Evolutionary conservation across 2,797 vertebrate species (phyloP), one percentile per base, ranked within the genome.

Genomic region (Chaunax sp.): DNA sequence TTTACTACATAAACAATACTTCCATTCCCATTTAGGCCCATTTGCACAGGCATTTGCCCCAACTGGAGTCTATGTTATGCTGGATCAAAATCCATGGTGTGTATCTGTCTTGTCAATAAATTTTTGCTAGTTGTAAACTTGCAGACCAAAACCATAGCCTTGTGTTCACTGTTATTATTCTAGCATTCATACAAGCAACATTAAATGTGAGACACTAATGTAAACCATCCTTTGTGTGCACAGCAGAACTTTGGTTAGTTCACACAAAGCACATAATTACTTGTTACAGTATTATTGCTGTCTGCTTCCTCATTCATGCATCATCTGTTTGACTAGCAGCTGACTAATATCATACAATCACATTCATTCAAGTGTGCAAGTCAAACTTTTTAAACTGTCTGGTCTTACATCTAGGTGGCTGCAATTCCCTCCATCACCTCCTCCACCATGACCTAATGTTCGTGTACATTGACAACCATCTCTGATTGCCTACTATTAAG

Each of bases 401-500:
- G 33, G 44, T n/a, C 38, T 1, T 18, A 63, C 46, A 14, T 18
- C 25, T 20, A 40, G 51, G 18, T 18, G 22, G 20, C 26, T 28
- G 35, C 28, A 30, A 43, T 41, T 25, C 16, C 56, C n/a, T 50
- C 19, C 33, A 44, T 7, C 26, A 25, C 45, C 3, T 52, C 28
- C 10, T 33, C 64, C 40, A 38, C 25, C 7, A 15, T 33, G 19
- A 54, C 45, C 1, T 53, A 52, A 57, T 16, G 45, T 44, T 18
- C 12, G 26, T 28, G 13, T 44, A 52, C 19, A 3, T 64, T 18
- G 47, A 26, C 16, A 40, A 22, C 26, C 49, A 52, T 35, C 25
- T 41, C 9, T 44, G 62, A 33, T 20, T 68, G n/a, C 40, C 12
- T 13, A 14, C 16, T 41, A 30, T 56, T 46, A 59, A 11, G 44